These are phyloP conservation scores for Strigamia crassipes DNA, from an alignment of 2,888 invertebrate species.

Conservation along the genomic window DNA sequence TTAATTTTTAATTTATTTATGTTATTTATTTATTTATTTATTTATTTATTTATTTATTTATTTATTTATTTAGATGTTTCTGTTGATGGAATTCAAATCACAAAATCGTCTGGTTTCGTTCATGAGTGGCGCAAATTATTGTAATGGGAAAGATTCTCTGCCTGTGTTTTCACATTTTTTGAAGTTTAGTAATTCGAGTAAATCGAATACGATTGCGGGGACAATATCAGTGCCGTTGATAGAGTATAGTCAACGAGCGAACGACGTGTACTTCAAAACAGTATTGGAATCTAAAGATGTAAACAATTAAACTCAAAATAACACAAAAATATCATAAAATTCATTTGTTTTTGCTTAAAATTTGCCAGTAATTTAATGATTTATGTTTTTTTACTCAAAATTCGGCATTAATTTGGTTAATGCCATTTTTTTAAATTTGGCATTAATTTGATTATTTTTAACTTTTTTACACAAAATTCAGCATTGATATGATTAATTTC, in stretches of 20 bases:
- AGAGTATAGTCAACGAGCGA: neutral
- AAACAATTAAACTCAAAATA: neutral
- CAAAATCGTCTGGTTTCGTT: neutral
- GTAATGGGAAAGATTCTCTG: neutral
- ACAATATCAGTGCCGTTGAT: neutral
- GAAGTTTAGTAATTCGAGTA: neutral
- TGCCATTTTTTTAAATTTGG: no score
- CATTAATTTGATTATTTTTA: no score
- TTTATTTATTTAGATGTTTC: neutral
- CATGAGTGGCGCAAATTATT: neutral
- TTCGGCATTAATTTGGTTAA: no score
- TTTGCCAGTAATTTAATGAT: no score
- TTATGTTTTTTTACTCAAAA: no score
- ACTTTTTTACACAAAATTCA: no score
- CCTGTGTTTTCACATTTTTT: neutral
- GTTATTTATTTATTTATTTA: neutral
- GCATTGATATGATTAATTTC: no score
- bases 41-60: neutral
- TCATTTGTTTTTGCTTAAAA: no score
- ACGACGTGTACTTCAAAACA: neutral
- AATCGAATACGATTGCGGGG: neutral
- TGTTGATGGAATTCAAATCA: conserved; percentile 12
- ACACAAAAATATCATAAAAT: no score
- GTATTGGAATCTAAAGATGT: neutral
- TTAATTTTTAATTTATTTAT: neutral